Conservation (phyloP, 2,888 invertebrate species). For the Vannuccia rotundouncinata region DNA sequence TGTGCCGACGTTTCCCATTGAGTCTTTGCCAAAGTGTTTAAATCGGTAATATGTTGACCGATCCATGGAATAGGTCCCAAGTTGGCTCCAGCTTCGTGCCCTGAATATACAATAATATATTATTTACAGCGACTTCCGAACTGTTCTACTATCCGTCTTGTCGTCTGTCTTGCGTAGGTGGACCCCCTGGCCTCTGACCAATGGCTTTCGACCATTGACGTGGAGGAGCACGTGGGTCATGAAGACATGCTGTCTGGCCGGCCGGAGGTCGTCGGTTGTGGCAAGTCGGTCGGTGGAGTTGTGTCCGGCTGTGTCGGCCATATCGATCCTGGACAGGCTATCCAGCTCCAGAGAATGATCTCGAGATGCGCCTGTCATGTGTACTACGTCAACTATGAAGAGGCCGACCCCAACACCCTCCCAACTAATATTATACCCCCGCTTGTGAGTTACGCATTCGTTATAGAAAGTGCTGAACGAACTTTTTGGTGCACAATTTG, state of each 20-base stretch:
- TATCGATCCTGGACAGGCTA: neutral
- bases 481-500: neutral
- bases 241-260: conserved; percentile 46
- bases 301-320: conserved; percentile 81
- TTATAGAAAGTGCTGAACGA: neutral
- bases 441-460: conserved; percentile 61
- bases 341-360: conserved; percentile 84
- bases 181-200: neutral
- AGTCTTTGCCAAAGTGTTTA: no score
- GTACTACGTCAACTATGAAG: conserved; percentile 88
- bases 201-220: conserved; percentile 32
- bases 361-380: conserved; percentile 96
- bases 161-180: no score
- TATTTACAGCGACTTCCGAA: no score
- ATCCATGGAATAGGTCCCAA: no score
- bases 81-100: no score
- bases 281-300: conserved; percentile 91
- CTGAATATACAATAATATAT: no score
- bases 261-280: conserved; percentile 65
- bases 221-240: conserved; percentile 40
- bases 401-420: conserved; percentile 65
- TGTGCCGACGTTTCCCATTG: no score
- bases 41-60: no score
- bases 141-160: no score
- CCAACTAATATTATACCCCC: conserved; percentile 61